phyloP scores from a whole-genome alignment of 2,113 vertebrate species.

The Sorex fumeus region DNA sequence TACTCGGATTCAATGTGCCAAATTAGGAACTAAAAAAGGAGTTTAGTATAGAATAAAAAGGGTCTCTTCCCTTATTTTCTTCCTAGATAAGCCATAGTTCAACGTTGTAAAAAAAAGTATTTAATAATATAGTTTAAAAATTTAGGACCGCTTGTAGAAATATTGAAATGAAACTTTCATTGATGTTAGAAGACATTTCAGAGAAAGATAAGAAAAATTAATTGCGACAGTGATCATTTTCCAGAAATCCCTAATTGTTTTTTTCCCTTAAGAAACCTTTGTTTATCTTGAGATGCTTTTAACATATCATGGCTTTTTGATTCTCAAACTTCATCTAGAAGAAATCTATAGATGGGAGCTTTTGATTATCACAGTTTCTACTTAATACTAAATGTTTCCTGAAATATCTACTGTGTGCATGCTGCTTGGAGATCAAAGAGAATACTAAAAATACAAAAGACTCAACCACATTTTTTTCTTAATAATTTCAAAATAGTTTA shows the following conservation, averaged over 20 bases:
- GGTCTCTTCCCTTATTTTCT: background rate
- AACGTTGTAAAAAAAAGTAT: background rate
- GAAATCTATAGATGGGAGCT: conserved; percentile 35
- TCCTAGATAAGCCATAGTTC: background rate
- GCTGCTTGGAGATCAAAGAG: rapidly evolving
- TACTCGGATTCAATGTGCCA: conserved; percentile 30
- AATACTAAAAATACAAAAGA: background rate
- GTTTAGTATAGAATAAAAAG: background rate
- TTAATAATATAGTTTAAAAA: background rate
- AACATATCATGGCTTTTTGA: conserved; percentile 2
- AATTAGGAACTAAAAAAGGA: conserved; percentile 16
- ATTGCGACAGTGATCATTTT: conserved; percentile 33
- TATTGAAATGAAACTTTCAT: conserved; percentile 2
- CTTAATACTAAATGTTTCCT: background rate
- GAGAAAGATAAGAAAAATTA: background rate
- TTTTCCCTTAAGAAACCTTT: background rate
- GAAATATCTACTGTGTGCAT: background rate
- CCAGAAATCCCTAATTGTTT: conserved; percentile 14
- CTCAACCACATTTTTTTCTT: background rate
- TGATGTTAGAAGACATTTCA: conserved; percentile 48
- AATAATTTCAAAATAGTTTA: background rate
- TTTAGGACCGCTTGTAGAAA: conserved; percentile 17
- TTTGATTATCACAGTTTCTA: background rate
- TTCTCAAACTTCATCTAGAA: conserved; percentile 54
- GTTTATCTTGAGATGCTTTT: conserved; percentile 68